These are phyloP conservation scores for Quadriops clusia DNA, from an alignment of 2,888 invertebrate genomes.

Conservation along the genomic window DNA sequence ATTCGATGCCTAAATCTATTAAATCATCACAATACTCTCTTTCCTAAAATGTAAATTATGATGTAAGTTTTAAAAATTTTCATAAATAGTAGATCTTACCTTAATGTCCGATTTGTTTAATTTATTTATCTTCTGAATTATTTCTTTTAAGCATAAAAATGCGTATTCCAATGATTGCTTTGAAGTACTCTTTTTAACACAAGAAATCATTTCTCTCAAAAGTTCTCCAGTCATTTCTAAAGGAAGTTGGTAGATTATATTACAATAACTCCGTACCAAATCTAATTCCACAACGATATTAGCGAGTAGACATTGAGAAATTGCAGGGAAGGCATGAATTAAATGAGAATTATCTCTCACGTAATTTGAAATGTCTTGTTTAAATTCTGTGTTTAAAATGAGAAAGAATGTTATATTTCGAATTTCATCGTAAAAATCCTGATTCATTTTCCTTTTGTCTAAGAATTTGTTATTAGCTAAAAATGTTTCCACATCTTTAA, in stretches of 20 bases:
- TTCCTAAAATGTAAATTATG: too few relatives aligned
- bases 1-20: too few relatives aligned
- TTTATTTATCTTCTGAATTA: slow-evolving; percentile 10
- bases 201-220: slow-evolving; percentile 21
- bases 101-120: slow-evolving; percentile 7
- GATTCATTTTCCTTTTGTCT: slow-evolving; percentile 9
- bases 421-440: slow-evolving; percentile 12
- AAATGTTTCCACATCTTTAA: slow-evolving; percentile 21
- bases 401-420: slow-evolving; percentile 21
- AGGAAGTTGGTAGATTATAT: slow-evolving; percentile 11
- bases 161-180: slow-evolving; percentile 19
- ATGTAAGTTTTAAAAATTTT: too few relatives aligned
- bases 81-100: slow-evolving; percentile 6
- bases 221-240: slow-evolving; percentile 12
- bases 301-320: slow-evolving; percentile 28
- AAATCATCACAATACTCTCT: too few relatives aligned
- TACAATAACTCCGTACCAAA: slow-evolving; percentile 13
- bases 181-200: slow-evolving; percentile 22
- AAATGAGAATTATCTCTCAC: slow-evolving; percentile 27
- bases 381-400: slow-evolving; percentile 28
- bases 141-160: slow-evolving; percentile 17
- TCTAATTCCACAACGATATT: slow-evolving; percentile 15
- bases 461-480: slow-evolving; percentile 13
- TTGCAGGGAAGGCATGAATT: slow-evolving; percentile 23
- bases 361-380: slow-evolving; percentile 16